phyloP scores from a whole-genome alignment of 2,797 vertebrate genomes.

The Sebastes alutus region DNA sequence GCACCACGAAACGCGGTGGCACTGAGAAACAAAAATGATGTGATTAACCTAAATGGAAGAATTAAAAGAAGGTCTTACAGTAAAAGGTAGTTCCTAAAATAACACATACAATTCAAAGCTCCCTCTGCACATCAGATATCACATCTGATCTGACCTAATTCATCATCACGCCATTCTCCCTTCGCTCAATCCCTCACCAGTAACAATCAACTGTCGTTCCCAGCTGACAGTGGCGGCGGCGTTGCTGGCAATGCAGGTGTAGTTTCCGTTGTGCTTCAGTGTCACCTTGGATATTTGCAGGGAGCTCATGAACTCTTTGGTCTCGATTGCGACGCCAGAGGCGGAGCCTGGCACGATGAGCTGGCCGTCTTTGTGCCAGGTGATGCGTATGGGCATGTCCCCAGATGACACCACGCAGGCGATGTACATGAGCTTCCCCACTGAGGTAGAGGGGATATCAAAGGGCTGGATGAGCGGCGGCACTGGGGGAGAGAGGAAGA shows the following conservation, averaged over 20 bases:
- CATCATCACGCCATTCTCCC: background rate
- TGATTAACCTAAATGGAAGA: background rate
- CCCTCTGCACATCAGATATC: slow-evolving; percentile 4
- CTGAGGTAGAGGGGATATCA: slow-evolving; percentile 97
- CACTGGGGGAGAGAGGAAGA: slow-evolving; percentile 79
- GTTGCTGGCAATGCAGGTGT: slow-evolving; percentile 97
- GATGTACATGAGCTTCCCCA: slow-evolving; percentile 98
- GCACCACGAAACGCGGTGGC: slow-evolving; percentile 95
- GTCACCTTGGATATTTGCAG: slow-evolving; percentile 98
- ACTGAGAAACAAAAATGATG: slow-evolving; percentile 77
- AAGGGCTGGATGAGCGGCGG: slow-evolving; percentile 98
- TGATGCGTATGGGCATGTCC: slow-evolving; percentile 99
- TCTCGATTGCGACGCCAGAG: slow-evolving; percentile 96
- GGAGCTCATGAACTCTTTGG: slow-evolving; percentile 99
- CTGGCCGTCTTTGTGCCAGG: slow-evolving; percentile 97
- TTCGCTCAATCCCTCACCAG: slow-evolving; percentile 83
- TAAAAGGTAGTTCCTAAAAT: slow-evolving; percentile 17
- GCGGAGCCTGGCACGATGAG: slow-evolving; percentile 92
- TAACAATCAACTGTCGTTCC: slow-evolving; percentile 94
- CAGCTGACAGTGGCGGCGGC: slow-evolving; percentile 95
- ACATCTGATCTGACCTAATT: slow-evolving; percentile 26
- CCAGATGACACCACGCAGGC: slow-evolving; percentile 98
- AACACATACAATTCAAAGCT: background rate
- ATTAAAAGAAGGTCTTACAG: background rate
- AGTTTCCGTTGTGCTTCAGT: slow-evolving; percentile 97